Evolutionary conservation across 2,888 invertebrate genomes (phyloP), one percentile per base, ranked within the genome.

Genomic region (Oxycera nigricornis): DNA sequence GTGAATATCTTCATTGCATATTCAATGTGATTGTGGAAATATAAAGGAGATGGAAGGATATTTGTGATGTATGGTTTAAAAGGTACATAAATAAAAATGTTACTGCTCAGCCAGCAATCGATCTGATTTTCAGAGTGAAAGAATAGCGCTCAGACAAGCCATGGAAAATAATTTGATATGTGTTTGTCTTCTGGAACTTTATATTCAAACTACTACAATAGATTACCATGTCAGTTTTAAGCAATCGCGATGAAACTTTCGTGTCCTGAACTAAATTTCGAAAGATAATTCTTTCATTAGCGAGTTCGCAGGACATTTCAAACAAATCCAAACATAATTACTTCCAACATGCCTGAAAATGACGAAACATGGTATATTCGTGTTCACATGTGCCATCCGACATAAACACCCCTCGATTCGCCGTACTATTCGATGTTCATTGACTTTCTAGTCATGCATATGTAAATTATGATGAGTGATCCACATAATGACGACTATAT

Each of bases 401-500:
- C n/a, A n/a, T n/a, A n/a, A n/a, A n/a, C n/a, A n/a, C n/a, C n/a
- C 52, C 17, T 2, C 52, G 20, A 22, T 17, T 52, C 35, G 35
- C 7, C 17, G 9, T 2, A 61, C 31, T 61, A n/a, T 61, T 11
- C n/a, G 26, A 31, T 31, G 61, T 31, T 7, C 61, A 30, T 61
- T 61, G 61, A 61, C 61, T 61, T 61, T n/a, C 11, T 14, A 59
- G 59, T 59, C 59, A 61, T 61, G 61, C 61, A 61, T 61, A 30
- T 61, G 61, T 17, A 30, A 26, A 59, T 31, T 61, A 17, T 61
- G 3, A 20, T 20, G 46, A 46, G 31, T 30, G 28, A 24, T 30
- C 61, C 24, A 59, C 28, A 59, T 28, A 28, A 59, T 61, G 61
- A 46, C 14, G 46, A 46, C 46, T 46, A 46, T 17, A 46, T 46